phyloP scores from a whole-genome alignment of 2,888 invertebrate genomes.

The Saturnia pavonia region DNA sequence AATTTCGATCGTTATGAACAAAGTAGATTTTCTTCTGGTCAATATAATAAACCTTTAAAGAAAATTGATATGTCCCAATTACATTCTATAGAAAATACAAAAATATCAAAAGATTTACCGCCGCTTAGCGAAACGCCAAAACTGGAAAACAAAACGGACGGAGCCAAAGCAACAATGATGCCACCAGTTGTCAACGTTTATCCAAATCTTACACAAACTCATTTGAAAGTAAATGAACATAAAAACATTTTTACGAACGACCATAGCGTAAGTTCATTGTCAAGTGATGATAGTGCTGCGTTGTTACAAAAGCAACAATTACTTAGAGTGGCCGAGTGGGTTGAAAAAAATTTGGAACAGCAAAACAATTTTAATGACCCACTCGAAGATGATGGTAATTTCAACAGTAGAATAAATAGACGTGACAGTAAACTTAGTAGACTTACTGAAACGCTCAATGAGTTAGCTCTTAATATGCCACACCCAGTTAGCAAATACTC shows the following conservation, averaged over 20 bases:
- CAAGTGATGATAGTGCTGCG: slow-evolving; percentile 79
- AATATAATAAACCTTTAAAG: slow-evolving; percentile 62
- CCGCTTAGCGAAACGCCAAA: slow-evolving; percentile 52
- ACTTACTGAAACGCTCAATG: slow-evolving; percentile 70
- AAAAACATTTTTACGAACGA: slow-evolving; percentile 75
- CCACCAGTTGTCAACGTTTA: slow-evolving; percentile 75
- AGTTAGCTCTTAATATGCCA: slow-evolving; percentile 75
- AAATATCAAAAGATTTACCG: slow-evolving; percentile 74
- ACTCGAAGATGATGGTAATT: slow-evolving; percentile 67
- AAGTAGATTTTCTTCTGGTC: slow-evolving; percentile 58
- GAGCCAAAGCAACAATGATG: slow-evolving; percentile 55
- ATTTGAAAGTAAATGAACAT: slow-evolving; percentile 72
- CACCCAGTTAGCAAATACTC: slow-evolving; percentile 76
- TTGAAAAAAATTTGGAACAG: slow-evolving; percentile 84
- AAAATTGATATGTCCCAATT: slow-evolving; percentile 76
- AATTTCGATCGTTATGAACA: slow-evolving; percentile 80
- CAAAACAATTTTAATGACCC: slow-evolving; percentile 74
- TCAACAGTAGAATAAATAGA: slow-evolving; percentile 53
- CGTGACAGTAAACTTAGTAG: slow-evolving; percentile 66
- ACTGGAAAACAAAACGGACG: slow-evolving; percentile 54
- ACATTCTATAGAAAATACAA: slow-evolving; percentile 73
- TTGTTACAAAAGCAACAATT: slow-evolving; percentile 83
- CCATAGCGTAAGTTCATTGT: slow-evolving; percentile 77
- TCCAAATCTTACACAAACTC: slow-evolving; percentile 74
- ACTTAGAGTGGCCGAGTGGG: slow-evolving; percentile 89